These are phyloP conservation scores for Acridotheres tristis DNA, from an alignment of 2,797 vertebrate genomes.

Conservation along the genomic window DNA sequence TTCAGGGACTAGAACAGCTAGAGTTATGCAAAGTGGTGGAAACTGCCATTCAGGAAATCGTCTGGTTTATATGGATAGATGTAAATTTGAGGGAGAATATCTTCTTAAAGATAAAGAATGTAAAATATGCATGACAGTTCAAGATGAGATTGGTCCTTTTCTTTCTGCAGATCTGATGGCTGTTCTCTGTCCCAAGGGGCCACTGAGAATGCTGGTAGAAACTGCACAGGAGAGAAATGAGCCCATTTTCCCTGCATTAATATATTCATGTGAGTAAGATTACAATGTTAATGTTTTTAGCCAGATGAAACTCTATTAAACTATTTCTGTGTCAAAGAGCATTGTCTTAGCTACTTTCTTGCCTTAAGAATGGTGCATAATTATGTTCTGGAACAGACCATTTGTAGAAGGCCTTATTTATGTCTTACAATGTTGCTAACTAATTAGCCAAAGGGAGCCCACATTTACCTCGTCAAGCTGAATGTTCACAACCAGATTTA, in stretches of 20 bases:
- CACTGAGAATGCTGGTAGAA: constrained; percentile 93
- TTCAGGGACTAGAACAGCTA: neutral
- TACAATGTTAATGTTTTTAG: neutral
- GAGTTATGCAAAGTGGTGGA: neutral
- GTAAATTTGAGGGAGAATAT: neutral
- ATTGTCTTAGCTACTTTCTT: neutral
- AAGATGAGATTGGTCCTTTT: constrained; percentile 3
- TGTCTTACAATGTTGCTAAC: neutral
- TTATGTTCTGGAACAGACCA: neutral
- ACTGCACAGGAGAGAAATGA: constrained; percentile 96
- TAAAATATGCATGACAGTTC: neutral
- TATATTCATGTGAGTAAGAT: constrained; percentile 93
- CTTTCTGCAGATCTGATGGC: constrained; percentile 87
- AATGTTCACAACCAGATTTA: neutral
- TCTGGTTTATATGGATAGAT: neutral
- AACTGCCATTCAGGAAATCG: neutral
- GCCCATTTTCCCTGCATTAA: constrained; percentile 95
- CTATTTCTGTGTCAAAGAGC: neutral
- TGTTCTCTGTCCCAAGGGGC: constrained; percentile 91
- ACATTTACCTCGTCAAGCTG: neutral
- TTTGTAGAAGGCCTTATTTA: neutral
- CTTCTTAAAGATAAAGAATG: neutral
- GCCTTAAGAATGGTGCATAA: neutral
- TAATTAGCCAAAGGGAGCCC: neutral
- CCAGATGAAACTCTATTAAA: neutral